phyloP scores from a whole-genome alignment of 2,113 vertebrate species.

The Phocoena sinus region DNA sequence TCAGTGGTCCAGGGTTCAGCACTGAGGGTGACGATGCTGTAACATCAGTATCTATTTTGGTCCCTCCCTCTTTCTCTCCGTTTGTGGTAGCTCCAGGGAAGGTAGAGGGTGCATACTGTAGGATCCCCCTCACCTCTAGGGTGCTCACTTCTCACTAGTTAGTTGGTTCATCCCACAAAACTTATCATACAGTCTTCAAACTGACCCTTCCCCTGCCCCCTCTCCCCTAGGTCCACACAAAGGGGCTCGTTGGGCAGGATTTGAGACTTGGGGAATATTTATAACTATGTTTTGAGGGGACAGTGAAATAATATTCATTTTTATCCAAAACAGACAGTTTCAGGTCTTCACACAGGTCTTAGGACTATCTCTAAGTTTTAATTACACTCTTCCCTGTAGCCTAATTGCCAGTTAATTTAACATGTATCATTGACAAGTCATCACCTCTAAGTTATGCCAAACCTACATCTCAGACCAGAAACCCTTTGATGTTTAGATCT shows the following conservation, averaged over 20 bases:
- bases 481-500: not conserved
- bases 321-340: not conserved
- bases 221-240: not conserved
- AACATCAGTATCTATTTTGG: not conserved
- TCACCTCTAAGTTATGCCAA: not conserved
- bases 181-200: not conserved
- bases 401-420: not conserved
- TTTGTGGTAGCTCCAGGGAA: not conserved
- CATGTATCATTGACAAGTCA: not conserved
- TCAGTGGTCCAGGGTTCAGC: not conserved
- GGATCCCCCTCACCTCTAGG: not conserved
- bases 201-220: not conserved
- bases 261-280: not conserved
- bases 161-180: not conserved
- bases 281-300: not conserved
- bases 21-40: not conserved
- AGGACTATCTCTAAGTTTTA: not conserved
- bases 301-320: not conserved
- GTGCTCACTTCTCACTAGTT: not conserved
- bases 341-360: not conserved
- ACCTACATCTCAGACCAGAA: not conserved
- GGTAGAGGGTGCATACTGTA: not conserved
- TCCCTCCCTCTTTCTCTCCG: not conserved
- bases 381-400: not conserved
- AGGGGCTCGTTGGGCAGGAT: not conserved